Evolutionary conservation across 1,140 invertebrate species (phyloP).

Genomic region (Eurosta solidaginis): DNA sequence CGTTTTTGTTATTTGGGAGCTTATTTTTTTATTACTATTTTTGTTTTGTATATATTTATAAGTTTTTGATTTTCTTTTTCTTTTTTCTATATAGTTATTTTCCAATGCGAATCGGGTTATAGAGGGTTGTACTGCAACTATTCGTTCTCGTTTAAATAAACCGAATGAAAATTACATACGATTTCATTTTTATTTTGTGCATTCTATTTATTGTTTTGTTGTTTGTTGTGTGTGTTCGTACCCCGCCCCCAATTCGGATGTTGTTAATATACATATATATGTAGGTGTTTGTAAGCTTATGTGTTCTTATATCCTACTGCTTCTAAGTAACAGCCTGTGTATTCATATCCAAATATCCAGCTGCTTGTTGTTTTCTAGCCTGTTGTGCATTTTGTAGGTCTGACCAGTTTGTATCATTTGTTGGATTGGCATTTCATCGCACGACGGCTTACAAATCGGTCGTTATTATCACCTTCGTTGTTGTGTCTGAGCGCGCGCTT

Average conservation of each 20-base stretch:
- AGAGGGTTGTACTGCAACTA: too few relatives aligned
- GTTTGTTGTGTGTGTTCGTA: slow-evolving; percentile 30
- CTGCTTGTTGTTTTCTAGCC: background rate
- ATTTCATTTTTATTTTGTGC: too few relatives aligned
- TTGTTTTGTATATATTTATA: too few relatives aligned
- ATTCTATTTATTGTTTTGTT: slow-evolving; percentile 37
- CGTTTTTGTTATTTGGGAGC: too few relatives aligned
- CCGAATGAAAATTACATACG: too few relatives aligned
- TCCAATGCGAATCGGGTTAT: too few relatives aligned
- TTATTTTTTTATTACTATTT: too few relatives aligned
- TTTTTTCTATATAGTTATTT: too few relatives aligned
- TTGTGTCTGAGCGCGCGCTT: background rate
- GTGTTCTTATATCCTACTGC: background rate
- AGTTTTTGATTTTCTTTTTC: too few relatives aligned
- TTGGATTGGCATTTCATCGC: slow-evolving; percentile 38
- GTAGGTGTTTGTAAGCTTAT: slow-evolving; percentile 43
- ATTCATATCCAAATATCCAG: background rate
- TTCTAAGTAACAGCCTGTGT: slow-evolving; percentile 15
- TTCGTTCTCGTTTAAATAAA: too few relatives aligned
- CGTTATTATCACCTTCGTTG: slow-evolving; percentile 27
- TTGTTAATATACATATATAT: slow-evolving; percentile 34
- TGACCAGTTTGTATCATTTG: background rate
- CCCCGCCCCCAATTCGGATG: background rate
- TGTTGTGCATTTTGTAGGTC: slow-evolving; percentile 44
- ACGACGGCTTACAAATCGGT: slow-evolving; percentile 41